phyloP scores from a whole-genome alignment of 2,113 vertebrate species.

The Vombatus ursinus region DNA sequence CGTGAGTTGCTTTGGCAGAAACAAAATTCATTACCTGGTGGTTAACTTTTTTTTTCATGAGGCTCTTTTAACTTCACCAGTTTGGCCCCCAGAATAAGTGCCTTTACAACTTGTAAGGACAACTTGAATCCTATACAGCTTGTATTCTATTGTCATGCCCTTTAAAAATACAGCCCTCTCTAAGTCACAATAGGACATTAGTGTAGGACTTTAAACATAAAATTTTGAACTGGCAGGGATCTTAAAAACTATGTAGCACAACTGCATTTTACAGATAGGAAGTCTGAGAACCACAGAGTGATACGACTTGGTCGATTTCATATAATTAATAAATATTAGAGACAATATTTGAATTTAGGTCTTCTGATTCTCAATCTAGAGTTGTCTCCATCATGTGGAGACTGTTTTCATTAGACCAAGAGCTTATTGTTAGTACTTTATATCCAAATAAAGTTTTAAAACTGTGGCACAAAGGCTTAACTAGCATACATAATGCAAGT shows the following conservation, averaged over 20 bases:
- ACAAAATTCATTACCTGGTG: background rate
- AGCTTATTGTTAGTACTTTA: background rate
- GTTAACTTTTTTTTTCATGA: background rate
- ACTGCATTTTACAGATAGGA: too few relatives aligned
- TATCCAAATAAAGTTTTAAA: background rate
- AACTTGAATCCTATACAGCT: background rate
- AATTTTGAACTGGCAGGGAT: too few relatives aligned
- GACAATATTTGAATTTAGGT: background rate
- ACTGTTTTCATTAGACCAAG: background rate
- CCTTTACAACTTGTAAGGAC: background rate
- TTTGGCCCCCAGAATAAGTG: background rate
- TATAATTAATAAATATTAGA: background rate
- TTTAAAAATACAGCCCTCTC: too few relatives aligned
- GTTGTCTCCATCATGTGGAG: background rate
- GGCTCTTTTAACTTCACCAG: background rate
- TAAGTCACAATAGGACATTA: too few relatives aligned
- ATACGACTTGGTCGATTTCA: background rate
- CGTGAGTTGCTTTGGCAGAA: background rate
- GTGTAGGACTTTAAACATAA: too few relatives aligned
- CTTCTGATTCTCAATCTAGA: background rate
- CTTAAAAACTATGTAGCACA: too few relatives aligned
- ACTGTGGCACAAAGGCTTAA: background rate
- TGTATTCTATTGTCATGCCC: background rate
- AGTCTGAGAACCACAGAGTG: background rate
- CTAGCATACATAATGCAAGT: background rate